These are phyloP conservation scores for Hirtodrosophila trivittata DNA, from an alignment of 2,888 invertebrate genomes.

Conservation along the genomic window DNA sequence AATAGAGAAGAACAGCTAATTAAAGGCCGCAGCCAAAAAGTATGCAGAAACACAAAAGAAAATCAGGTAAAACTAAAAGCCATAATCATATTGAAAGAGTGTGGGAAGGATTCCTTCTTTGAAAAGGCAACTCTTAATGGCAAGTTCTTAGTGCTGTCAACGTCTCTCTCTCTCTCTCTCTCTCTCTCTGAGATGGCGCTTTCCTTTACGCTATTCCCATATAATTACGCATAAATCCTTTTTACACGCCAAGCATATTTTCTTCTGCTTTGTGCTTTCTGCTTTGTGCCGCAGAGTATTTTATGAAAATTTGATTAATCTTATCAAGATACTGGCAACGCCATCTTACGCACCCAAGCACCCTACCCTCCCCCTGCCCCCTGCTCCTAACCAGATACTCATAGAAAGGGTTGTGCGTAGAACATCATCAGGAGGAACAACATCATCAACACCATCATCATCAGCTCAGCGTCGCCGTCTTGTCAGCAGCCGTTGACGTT, in stretches of 20 bases:
- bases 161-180: slow-evolving; percentile 64
- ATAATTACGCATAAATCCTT: slow-evolving; percentile 80
- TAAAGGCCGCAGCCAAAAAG: slow-evolving; percentile 59
- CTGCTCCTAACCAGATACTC: background rate
- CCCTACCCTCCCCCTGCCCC: background rate
- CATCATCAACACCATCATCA: slow-evolving; percentile 15
- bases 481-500: slow-evolving; percentile 47
- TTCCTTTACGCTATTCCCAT: slow-evolving; percentile 73
- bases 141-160: slow-evolving; percentile 56
- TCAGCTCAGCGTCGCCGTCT: slow-evolving; percentile 49
- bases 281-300: slow-evolving; percentile 64
- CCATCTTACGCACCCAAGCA: slow-evolving; percentile 49
- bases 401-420: slow-evolving; percentile 55
- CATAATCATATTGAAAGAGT: slow-evolving; percentile 16
- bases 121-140: slow-evolving; percentile 15
- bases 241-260: slow-evolving; percentile 79
- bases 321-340: slow-evolving; percentile 80
- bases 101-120: background rate
- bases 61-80: slow-evolving; percentile 44
- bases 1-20: slow-evolving; percentile 58
- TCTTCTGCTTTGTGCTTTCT: slow-evolving; percentile 63
- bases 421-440: slow-evolving; percentile 31
- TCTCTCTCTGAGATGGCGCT: slow-evolving; percentile 31
- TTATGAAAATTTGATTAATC: slow-evolving; percentile 84
- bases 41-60: slow-evolving; percentile 62